Evolutionary conservation across 1,140 invertebrate genomes (phyloP).

Genomic region (Drosophila kepulauana): DNA sequence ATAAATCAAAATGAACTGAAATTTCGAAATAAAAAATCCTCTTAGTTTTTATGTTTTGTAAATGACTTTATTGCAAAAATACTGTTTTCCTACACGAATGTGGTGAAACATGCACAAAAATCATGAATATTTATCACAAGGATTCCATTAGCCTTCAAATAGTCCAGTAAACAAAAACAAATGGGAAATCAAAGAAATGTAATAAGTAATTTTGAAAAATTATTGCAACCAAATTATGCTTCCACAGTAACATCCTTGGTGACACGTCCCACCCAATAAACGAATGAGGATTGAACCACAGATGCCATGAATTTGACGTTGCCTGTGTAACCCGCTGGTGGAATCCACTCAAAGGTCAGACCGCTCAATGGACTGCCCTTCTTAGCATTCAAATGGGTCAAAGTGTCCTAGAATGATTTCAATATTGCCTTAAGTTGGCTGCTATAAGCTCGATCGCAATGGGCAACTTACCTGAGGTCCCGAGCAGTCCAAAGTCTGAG

Average conservation of each 20-base stretch:
- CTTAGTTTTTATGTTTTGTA: constrained; percentile 5
- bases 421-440: background rate
- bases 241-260: constrained; percentile 73
- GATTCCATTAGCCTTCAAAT: constrained; percentile 34
- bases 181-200: constrained; percentile 23
- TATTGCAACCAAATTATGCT: constrained; percentile 31
- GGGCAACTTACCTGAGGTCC: constrained; percentile 40
- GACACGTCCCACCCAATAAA: constrained; percentile 85
- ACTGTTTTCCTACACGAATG: constrained; percentile 48
- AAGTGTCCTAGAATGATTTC: constrained; percentile 54
- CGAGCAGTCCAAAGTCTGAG: constrained; percentile 71
- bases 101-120: constrained; percentile 40
- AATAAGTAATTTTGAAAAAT: constrained; percentile 13
- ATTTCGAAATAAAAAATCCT: background rate
- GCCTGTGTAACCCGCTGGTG: constrained; percentile 80
- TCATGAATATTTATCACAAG: constrained; percentile 69
- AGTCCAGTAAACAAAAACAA: constrained; percentile 33
- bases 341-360: constrained; percentile 75
- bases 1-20: background rate
- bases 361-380: constrained; percentile 65
- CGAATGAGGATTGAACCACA: constrained; percentile 83
- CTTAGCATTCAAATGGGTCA: constrained; percentile 81
- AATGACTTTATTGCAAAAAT: constrained; percentile 68
- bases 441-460: too few species aligned
- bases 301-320: constrained; percentile 84